Conservation (phyloP, 2,797 vertebrate species). For the Alcedo atthis region DNA sequence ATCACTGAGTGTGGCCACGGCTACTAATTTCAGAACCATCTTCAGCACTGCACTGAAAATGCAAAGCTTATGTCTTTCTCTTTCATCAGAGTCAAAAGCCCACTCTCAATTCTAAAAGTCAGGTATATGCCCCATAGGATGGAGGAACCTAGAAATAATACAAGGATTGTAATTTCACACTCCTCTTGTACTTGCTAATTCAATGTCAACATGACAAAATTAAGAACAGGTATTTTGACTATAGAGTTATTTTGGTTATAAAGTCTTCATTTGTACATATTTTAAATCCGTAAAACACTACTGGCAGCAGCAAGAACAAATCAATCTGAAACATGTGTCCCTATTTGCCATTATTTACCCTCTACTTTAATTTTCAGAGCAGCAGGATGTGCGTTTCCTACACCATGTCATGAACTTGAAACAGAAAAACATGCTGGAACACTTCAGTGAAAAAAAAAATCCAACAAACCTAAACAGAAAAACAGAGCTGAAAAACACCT, state of each 20-base stretch:
- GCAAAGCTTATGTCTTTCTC: neutral
- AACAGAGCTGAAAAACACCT: neutral
- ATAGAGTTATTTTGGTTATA: neutral
- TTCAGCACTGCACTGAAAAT: neutral
- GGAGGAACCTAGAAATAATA: neutral
- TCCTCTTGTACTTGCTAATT: neutral
- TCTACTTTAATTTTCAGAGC: neutral
- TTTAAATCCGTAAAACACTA: neutral
- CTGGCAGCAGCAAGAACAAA: neutral
- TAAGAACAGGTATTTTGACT: neutral
- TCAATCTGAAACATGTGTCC: neutral
- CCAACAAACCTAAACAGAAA: no score
- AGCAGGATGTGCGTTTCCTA: neutral
- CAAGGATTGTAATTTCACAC: neutral
- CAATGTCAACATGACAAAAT: neutral
- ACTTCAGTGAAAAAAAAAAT: rapidly evolving
- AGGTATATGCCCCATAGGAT: neutral
- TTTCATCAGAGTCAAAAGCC: neutral
- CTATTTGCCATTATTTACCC: neutral
- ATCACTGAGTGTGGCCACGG: neutral
- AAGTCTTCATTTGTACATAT: neutral
- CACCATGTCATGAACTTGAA: rapidly evolving
- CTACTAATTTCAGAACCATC: neutral
- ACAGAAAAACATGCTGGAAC: neutral
- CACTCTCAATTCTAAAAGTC: neutral